Evolutionary conservation across 2,113 vertebrate genomes (phyloP), one percentile per base, ranked within the genome.

Genomic region (Ctenodactylus gundi): DNA sequence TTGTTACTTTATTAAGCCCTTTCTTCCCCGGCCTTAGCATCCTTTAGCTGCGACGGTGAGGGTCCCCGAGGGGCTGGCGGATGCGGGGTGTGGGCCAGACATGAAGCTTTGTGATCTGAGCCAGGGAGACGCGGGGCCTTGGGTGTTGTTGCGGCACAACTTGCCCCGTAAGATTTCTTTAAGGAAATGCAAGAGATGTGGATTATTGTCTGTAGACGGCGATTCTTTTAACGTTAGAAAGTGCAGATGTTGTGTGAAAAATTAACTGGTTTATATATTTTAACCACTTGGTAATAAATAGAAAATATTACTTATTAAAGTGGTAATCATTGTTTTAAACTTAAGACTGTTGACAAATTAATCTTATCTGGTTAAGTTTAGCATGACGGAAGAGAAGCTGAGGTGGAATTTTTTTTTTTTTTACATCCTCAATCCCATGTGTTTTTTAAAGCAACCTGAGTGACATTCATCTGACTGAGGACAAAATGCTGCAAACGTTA

Each of bases 391-490:
- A 90, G 53, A 81, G 25, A 15, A 73, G 57, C 85, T 64, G 9
- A 62, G 58, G 23, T 83, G 55, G 53, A 76, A 41, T 93, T 21
- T 25, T 20, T 88, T 94, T 88, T 70, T 31, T 88, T 94, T 88
- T 70, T 31, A 10, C 68, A 51, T 73, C 13, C 14, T 62, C 44
- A 46, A 25, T 36, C 57, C 18, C 20, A 65, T 87, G 73, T 83
- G 53, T 75, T 91, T n/a, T 67, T 70, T 91, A 73, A 93, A 80
- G 55, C 57, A 25, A 10, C 17, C 18, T 20, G 29, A 86, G n/a
- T 84, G 70, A 94, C 89, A 72, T 67, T 51, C 85, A 80, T 36
- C 87, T 96, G 85, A 64, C 36, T 76, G 27, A 84, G 60, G 49
- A 78, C 46, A 82, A 90, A 91, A 88, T 53, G 81, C 21, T 62